A percentile compares a stretch with the other conserved stretches of the same genome.
phyloP scores from a whole-genome alignment of 2,888 invertebrate species.

The Diarsia rubi region DNA sequence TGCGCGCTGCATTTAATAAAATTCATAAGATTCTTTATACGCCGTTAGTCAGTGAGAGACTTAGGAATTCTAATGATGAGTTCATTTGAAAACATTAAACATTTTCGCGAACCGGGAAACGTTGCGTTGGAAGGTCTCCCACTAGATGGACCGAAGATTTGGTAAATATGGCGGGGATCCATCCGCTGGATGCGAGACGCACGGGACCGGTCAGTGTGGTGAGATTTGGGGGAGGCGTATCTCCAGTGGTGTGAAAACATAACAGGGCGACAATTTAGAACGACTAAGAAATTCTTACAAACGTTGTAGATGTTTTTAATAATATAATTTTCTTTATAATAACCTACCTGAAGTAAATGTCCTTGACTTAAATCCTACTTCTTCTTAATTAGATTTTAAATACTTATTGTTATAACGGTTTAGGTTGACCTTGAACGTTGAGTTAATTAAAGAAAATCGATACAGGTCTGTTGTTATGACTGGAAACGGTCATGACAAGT shows the following conservation, averaged over 20 bases:
- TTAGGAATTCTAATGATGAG: neutral
- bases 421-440: slow-evolving; percentile 4
- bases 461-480: neutral
- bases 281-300: neutral
- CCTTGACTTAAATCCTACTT: slow-evolving; percentile 20
- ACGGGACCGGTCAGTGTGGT: too few relatives aligned
- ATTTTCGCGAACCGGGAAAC: too few relatives aligned
- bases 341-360: slow-evolving; percentile 1
- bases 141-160: too few relatives aligned
- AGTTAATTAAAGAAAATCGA: slow-evolving; percentile 33
- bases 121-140: too few relatives aligned
- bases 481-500: neutral
- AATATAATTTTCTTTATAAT: neutral
- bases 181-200: too few relatives aligned
- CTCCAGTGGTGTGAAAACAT: too few relatives aligned
- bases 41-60: neutral
- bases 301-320: neutral
- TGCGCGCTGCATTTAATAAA: slow-evolving; percentile 1
- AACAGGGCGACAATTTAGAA: neutral
- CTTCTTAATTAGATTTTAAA: slow-evolving; percentile 24
- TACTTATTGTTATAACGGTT: neutral
- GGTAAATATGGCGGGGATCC: too few relatives aligned
- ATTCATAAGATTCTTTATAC: neutral
- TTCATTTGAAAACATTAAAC: neutral
- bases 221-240: too few relatives aligned